Evolutionary conservation across 2,888 invertebrate genomes (phyloP), one percentile per base, ranked within the genome.

Genomic region (Hirtodrosophila cameraria): DNA sequence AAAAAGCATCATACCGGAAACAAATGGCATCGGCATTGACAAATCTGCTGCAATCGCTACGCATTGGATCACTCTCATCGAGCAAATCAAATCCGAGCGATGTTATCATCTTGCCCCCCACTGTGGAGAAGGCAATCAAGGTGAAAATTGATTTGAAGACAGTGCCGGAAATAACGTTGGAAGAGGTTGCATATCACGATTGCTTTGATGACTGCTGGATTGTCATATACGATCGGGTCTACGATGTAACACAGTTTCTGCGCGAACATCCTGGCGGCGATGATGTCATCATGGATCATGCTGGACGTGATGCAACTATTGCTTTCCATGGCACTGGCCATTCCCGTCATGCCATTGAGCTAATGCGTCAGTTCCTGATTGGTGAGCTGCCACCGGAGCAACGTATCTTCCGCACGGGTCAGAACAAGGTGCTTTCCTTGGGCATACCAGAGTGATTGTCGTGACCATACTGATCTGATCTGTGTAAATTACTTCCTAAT

Each of bases 221-320:
- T 45, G 93, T 96, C n/a, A 93, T 97, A 39, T 96, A 95, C 89
- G 97, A 97, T 91, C 94, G 95, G 55, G 95, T 97, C 8, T 97
- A 96, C 89, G 94, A 97, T 86, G 93, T 96, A 46, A 95, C 96
- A 1, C 92, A 93, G 28, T 96, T 97, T 88, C 89, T 97, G 33
- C 91, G 93, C 68, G 93, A 94, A 92, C 97, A 97, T 91, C 97
- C 97, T 0, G 97, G 97, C 49, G 97, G 97, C 5, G 92, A 93
- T 8, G 96, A 97, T 66, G 93, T 97, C 12, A 93, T 97, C 76
- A 89, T 96, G 76, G 97, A 97, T 84, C 94, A 96, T 89, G 97
- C 96, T 0, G 97, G 97, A 0, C 92, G 95, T 8, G 97, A 97
- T 89, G 96, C 96, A 0, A 96, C 95, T 18, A 92, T 95, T 1